Evolutionary conservation across 2,113 vertebrate genomes (phyloP).

Genomic region (Pardalotus punctatus): DNA sequence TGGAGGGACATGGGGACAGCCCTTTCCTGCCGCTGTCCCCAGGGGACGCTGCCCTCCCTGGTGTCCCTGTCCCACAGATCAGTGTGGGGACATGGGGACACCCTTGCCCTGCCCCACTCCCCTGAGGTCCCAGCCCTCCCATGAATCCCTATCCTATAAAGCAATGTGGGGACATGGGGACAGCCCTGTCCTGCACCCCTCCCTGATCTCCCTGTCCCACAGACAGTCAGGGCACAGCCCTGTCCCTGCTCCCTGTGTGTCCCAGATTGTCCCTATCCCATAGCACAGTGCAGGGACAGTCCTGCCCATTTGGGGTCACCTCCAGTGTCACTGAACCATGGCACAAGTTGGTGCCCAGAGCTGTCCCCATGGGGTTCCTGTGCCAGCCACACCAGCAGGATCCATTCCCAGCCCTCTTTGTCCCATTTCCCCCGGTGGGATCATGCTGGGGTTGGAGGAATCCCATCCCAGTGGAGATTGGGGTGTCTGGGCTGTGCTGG

Average conservation of each 20-base stretch:
- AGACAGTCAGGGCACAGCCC: not conserved
- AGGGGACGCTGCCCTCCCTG: no score
- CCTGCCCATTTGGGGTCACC: not conserved
- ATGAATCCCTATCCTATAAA: not conserved
- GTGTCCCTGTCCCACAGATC: no score
- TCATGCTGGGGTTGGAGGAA: not conserved
- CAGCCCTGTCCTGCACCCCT: not conserved
- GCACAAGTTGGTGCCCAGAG: not conserved
- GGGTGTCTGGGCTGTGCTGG: not conserved
- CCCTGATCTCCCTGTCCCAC: not conserved
- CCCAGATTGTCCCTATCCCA: not conserved
- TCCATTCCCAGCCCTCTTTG: fast-evolving
- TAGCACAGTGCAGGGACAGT: not conserved
- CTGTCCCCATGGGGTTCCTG: not conserved
- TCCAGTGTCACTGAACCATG: not conserved
- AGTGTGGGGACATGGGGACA: not conserved
- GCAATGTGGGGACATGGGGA: no score
- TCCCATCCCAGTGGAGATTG: fast-evolving
- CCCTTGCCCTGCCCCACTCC: no score
- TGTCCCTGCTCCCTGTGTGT: not conserved
- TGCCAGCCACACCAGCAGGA: not conserved
- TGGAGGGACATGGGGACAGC: no score
- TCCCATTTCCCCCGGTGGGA: not conserved
- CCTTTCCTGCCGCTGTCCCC: no score
- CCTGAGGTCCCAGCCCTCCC: no score